Base-by-base conservation (phyloP, 1,140 invertebrate genomes). In the Philotrypesis tridentata region DNA sequence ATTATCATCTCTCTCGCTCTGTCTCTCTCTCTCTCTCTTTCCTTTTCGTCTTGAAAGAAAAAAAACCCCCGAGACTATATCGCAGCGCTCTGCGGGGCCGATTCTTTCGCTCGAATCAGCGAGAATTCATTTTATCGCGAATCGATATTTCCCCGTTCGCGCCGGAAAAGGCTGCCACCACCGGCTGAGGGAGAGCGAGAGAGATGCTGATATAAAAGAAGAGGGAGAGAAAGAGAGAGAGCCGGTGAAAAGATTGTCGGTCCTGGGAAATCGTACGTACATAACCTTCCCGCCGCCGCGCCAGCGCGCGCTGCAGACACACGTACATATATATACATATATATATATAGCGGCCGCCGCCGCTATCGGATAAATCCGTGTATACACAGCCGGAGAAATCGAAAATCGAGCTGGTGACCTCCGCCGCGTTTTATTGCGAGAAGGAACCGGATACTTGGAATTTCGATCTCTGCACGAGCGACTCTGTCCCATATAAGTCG, bases 61-160 rank as follows among this genome's bases (percentile, higher is more conserved):
- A 55, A n/a, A 55, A 55, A 7, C 6, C 3, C n/a, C n/a, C n/a
- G n/a, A n/a, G 48, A 14, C 27, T 21, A 63, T 65, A 31, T 29
- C 12, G 6, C 43, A 6, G 12, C 37, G 37, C 60, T 37, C 43
- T 33, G 55, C 33, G n/a, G 60, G 55, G 37, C 37, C 74, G 60
- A 65, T 63, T 68, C 63, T 71, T 70, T 71, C 12, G 23, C 77
- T 71, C 77, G 67, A 79, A 79, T 79, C 77, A 71, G 85, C 76
- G 84, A 84, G 83, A 87, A 87, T 87, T 86, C 87, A 87, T 87
- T 86, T 86, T 85, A 87, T 87, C 85, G 79, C 83, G 85, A 82
- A 86, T 87, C 86, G 85, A 87, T 87, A 86, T 85, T 82, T 87
- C 48, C 83, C 85, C 76, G 80, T 85, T 79, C 48, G 76, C 78